phyloP scores from a whole-genome alignment of 2,888 invertebrate species.

The Drosophila meridiana region DNA sequence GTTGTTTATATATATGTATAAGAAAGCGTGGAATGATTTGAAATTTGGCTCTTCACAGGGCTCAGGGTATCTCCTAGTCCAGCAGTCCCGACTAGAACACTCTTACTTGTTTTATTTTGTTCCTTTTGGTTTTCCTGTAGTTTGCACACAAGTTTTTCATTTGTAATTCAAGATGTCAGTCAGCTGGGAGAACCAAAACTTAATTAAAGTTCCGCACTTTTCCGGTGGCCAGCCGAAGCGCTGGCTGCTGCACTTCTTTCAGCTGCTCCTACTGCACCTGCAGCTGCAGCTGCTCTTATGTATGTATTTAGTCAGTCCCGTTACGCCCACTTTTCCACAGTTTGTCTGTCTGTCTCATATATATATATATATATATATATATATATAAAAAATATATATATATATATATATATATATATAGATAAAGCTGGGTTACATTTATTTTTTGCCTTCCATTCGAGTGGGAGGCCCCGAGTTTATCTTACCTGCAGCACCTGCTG shows the following conservation, averaged over 20 bases:
- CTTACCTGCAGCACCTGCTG: constrained; percentile 65
- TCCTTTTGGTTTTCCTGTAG: constrained; percentile 57
- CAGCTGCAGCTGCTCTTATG: constrained; percentile 21
- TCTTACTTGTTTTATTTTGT: constrained; percentile 11
- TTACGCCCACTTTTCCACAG: constrained; percentile 34
- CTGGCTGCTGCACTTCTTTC: constrained; percentile 18
- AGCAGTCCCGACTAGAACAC: too few relatives aligned
- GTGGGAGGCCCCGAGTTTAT: constrained; percentile 41
- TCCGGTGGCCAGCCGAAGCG: constrained; percentile 47
- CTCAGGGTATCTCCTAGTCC: too few relatives aligned
- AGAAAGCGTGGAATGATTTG: too few relatives aligned
- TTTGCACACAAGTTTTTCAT: constrained; percentile 81
- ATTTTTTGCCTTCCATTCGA: not conserved
- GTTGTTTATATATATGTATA: too few relatives aligned
- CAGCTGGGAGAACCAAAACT: constrained; percentile 83
- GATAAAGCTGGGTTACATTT: constrained; percentile 12
- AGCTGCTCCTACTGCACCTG: constrained; percentile 10
- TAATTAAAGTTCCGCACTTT: constrained; percentile 83
- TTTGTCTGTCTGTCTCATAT: constrained; percentile 17
- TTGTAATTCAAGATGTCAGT: constrained; percentile 83
- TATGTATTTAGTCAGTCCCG: constrained; percentile 54
- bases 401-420: constrained; percentile 26
- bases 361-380: too few relatives aligned
- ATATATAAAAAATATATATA: too few relatives aligned
- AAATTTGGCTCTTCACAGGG: too few relatives aligned